These are phyloP conservation scores for Neogobius melanostomus DNA, from an alignment of 2,113 vertebrate species.

Conservation along the genomic window DNA sequence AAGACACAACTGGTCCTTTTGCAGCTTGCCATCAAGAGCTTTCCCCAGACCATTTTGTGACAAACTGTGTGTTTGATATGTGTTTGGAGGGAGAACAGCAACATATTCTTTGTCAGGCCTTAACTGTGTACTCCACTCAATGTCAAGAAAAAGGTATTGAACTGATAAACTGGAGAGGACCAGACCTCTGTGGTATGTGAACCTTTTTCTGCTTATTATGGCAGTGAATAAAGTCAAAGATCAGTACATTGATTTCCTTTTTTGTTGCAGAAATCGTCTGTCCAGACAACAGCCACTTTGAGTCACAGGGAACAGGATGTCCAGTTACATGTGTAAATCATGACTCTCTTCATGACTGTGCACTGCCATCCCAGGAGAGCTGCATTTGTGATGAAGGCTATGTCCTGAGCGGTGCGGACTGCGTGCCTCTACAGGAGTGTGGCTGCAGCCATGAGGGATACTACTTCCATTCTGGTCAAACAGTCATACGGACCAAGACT, in stretches of 20 bases:
- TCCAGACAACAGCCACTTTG: conserved; percentile 69
- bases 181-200: conserved; percentile 63
- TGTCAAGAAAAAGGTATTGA: conserved; percentile 59
- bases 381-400: conserved; percentile 66
- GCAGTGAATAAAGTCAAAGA: fast-evolving
- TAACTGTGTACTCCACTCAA: conserved; percentile 52
- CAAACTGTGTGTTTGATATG: conserved; percentile 65
- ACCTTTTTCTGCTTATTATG: fast-evolving
- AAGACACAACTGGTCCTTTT: conserved; percentile 58
- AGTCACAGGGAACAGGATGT: conserved; percentile 58
- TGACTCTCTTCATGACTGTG: conserved; percentile 54
- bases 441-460: conserved; percentile 65
- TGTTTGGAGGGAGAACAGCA: conserved; percentile 59
- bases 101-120: conserved; percentile 62
- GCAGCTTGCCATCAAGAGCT: conserved; percentile 38
- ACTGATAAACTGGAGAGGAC: conserved; percentile 54
- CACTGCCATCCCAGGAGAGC: conserved; percentile 49
- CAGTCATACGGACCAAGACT: conserved; percentile 42
- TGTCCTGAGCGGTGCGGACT: conserved; percentile 58
- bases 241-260: neutral
- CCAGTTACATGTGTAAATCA: conserved; percentile 62
- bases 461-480: conserved; percentile 62
- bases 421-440: conserved; percentile 56
- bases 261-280: conserved; percentile 58
- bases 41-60: conserved; percentile 30